Evolutionary conservation across 1,140 invertebrate species (phyloP), one percentile per base, ranked within the genome.

Genomic region (Platorchestia sp.): DNA sequence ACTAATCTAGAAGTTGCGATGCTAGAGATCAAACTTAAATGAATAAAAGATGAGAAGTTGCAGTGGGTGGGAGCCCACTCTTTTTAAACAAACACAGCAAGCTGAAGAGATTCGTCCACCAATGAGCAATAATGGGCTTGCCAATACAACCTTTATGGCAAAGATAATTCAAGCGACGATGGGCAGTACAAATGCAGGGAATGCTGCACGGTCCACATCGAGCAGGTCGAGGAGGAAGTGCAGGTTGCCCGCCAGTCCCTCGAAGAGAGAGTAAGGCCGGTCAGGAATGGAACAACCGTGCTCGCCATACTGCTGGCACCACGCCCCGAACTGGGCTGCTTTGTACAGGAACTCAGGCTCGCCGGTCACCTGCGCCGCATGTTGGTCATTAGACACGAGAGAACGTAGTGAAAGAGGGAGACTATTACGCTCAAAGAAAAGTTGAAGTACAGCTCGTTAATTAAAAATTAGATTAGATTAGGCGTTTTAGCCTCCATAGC

Each of bases 231-330:
- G 45, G 6, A 97, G 96, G 96, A 97, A 97, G 96, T 97, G 97
- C 90, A 97, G 96, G 16, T 97, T 97, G 3, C 97, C 97, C 53
- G 97, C 97, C 95, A 97, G 96, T 53, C 99, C 99, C 98, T 99
- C 99, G 97, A 98, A 99, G 22, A 99, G 97, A 0, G 99, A 99
- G 95, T 98, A 98, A 0, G 98, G 99, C 96, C 98, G 97, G 97
- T 99, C 99, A 40, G 99, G 98, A 19, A 96, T 97, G 95, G 97
- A 97, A 96, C 97, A 98, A 96, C 98, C 98, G 96, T 98, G 98
- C 95, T 97, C 97, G 6, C 98, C 98, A 97, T 98, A 98, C 96
- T 98, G 97, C 95, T 98, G 98, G 97, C 98, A 99, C 98, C 98
- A 99, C 96, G 98, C 98, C 86, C 98, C 98, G 97, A 99, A 99